These are phyloP conservation scores for Hipparchia sbordonii DNA, from an alignment of 2,888 invertebrate species.

Conservation along the genomic window DNA sequence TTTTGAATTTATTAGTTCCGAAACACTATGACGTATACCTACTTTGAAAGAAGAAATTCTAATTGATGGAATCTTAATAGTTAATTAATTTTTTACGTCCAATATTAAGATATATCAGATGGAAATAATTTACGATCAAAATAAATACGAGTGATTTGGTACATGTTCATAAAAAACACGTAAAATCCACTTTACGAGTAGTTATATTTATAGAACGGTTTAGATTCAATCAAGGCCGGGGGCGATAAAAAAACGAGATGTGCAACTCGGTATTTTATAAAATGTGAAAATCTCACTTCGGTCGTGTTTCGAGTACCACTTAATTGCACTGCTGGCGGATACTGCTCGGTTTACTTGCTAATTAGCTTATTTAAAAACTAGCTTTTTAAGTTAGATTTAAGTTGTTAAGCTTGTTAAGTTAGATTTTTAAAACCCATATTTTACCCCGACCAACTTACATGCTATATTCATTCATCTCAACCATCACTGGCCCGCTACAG, in stretches of 20 bases:
- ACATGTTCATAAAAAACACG: slow-evolving; percentile 8
- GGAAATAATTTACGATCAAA: slow-evolving; percentile 3
- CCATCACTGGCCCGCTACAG: too few species aligned
- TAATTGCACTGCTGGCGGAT: too few species aligned
- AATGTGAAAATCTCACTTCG: not conserved
- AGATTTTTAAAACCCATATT: too few species aligned
- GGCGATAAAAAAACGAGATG: slow-evolving; percentile 6
- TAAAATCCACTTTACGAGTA: slow-evolving; percentile 1
- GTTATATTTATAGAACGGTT: slow-evolving; percentile 16
- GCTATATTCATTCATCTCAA: too few species aligned
- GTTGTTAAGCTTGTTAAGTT: too few species aligned
- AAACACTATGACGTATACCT: too few species aligned
- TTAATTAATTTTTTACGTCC: not conserved
- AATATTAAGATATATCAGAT: not conserved
- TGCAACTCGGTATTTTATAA: slow-evolving; percentile 12
- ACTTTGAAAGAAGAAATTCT: too few species aligned
- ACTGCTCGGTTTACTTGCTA: too few species aligned
- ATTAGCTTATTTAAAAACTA: too few species aligned
- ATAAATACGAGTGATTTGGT: slow-evolving; percentile 4
- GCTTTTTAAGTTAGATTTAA: too few species aligned
- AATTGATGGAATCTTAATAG: not conserved
- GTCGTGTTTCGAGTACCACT: not conserved
- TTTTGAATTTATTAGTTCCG: too few species aligned
- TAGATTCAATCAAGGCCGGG: slow-evolving; percentile 8
- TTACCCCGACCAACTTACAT: too few species aligned